phyloP scores from a whole-genome alignment of 1,140 invertebrate species.

The Drosophila pectinifera region DNA sequence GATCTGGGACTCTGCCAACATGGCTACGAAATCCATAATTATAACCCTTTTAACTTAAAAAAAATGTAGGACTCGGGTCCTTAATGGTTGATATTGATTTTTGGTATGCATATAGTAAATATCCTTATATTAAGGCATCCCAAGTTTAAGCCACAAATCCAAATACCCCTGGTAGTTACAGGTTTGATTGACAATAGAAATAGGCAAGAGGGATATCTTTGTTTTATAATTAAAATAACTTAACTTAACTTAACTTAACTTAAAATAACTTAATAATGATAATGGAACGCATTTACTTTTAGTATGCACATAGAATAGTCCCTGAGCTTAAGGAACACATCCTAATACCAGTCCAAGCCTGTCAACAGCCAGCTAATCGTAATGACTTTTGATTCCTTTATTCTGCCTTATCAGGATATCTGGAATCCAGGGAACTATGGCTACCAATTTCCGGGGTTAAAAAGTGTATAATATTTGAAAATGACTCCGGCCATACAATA shows the following conservation, averaged over 20 bases:
- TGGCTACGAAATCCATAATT: slow-evolving; percentile 23
- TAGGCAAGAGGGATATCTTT: no score
- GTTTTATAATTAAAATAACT: no score
- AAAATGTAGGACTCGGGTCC: neutral
- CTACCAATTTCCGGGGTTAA: slow-evolving; percentile 25
- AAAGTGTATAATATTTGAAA: slow-evolving; percentile 17
- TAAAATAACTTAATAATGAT: no score
- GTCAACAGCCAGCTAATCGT: slow-evolving; percentile 11
- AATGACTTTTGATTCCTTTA: slow-evolving; percentile 21
- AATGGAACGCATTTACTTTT: neutral
- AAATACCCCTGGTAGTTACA: no score
- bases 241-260: no score
- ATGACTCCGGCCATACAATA: neutral
- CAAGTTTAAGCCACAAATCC: no score
- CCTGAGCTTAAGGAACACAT: neutral
- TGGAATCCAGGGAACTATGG: slow-evolving; percentile 6
- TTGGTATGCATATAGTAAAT: no score
- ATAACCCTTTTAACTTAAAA: neutral
- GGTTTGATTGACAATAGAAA: no score
- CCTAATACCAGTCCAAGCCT: neutral
- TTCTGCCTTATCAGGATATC: slow-evolving; percentile 11
- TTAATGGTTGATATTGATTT: neutral
- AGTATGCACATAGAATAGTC: neutral
- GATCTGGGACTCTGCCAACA: slow-evolving; percentile 8
- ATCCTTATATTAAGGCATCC: no score